Percentiles rank a stretch among this genome's conserved stretches.
Evolutionary conservation across 2,888 invertebrate genomes (phyloP).

Genomic region (Geophilus truncorum): DNA sequence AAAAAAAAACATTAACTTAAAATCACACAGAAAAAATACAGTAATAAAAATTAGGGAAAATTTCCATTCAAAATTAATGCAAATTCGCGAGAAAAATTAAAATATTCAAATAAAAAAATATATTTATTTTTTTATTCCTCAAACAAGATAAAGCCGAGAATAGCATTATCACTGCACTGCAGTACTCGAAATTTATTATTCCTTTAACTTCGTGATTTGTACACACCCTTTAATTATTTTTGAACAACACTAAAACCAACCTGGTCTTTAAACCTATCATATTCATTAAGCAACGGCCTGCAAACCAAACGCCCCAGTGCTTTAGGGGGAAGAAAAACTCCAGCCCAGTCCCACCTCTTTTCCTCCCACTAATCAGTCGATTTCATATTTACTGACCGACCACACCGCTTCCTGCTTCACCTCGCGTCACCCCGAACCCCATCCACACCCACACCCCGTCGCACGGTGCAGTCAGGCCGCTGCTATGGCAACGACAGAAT

Average conservation of each 20-base stretch:
- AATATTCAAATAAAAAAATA: no score
- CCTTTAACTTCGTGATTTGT: neutral
- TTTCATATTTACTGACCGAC: constrained; percentile 16
- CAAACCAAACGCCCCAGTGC: neutral
- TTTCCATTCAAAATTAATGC: no score
- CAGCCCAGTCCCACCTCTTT: constrained; percentile 1
- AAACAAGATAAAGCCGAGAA: neutral
- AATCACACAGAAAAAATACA: no score
- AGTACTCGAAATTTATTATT: neutral
- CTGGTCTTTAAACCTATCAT: neutral
- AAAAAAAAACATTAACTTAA: neutral
- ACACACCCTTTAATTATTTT: constrained; percentile 15
- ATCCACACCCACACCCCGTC: neutral
- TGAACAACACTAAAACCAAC: constrained; percentile 16
- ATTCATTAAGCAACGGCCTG: neutral
- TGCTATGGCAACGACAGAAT: neutral
- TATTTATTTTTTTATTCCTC: neutral
- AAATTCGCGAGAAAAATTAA: no score
- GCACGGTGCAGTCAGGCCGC: neutral
- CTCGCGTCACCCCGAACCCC: neutral
- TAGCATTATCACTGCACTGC: neutral
- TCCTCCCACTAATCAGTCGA: constrained; percentile 12
- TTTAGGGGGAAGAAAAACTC: constrained; percentile 13
- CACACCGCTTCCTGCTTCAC: constrained; percentile 12
- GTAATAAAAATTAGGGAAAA: neutral